phyloP scores from a whole-genome alignment of 2,888 invertebrate genomes.

The Sympetrum striolatum region DNA sequence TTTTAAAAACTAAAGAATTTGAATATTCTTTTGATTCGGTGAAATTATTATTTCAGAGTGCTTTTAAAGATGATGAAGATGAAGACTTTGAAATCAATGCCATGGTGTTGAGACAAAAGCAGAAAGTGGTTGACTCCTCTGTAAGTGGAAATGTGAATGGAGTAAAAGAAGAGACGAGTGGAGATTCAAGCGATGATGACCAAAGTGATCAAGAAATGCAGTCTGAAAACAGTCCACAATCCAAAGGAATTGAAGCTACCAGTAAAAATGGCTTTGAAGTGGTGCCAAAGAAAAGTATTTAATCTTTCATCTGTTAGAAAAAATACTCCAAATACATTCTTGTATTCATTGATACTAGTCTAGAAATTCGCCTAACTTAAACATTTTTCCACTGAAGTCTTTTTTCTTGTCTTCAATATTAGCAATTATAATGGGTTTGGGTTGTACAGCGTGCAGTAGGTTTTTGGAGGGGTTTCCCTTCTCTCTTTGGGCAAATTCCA shows the following conservation, averaged over 20 bases:
- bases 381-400: too few species aligned
- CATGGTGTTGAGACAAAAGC: conserved; percentile 59
- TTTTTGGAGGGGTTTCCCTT: too few species aligned
- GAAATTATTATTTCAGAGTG: conserved; percentile 61
- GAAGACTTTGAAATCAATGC: conserved; percentile 87
- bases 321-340: too few species aligned
- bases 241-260: conserved; percentile 43
- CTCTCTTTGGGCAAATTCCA: too few species aligned
- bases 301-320: not conserved
- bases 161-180: conserved; percentile 57
- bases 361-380: too few species aligned
- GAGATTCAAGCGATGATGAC: conserved; percentile 57
- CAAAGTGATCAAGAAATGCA: conserved; percentile 55
- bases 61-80: conserved; percentile 82
- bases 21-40: conserved; percentile 45
- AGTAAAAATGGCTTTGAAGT: conserved; percentile 73
- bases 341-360: too few species aligned
- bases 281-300: conserved; percentile 59
- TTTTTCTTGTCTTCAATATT: too few species aligned
- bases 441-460: too few species aligned
- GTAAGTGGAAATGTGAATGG: conserved; percentile 71
- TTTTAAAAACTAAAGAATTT: too few species aligned
- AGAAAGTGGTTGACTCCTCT: not conserved
- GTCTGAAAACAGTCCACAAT: conserved; percentile 4
- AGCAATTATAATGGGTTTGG: too few species aligned